A percentile compares a stretch with the other conserved stretches of the same genome.
These are phyloP conservation scores for Rhimphoctona megacephalus DNA, from an alignment of 2,888 invertebrate genomes.

Conservation along the genomic window DNA sequence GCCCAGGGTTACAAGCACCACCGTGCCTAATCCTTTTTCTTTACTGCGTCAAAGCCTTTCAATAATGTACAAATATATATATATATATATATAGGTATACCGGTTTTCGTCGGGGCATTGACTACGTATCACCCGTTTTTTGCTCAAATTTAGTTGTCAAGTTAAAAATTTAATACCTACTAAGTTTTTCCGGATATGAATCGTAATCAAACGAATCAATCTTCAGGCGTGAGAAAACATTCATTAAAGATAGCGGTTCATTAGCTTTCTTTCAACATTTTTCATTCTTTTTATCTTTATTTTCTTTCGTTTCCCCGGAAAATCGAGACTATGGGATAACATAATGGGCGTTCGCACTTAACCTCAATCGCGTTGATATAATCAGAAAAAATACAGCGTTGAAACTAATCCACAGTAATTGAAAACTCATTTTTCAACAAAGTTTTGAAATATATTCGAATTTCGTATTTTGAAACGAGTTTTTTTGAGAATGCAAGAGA, in stretches of 20 bases:
- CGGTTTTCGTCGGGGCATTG: slow-evolving; percentile 2
- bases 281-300: not conserved
- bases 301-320: not conserved
- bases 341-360: not conserved
- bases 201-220: slow-evolving; percentile 25
- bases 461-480: not conserved
- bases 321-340: not conserved
- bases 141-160: slow-evolving; percentile 29
- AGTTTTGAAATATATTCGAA: not conserved
- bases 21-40: slow-evolving; percentile 27
- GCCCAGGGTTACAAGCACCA: slow-evolving; percentile 8
- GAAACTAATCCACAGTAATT: not conserved
- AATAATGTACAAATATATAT: not conserved
- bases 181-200: slow-evolving; percentile 29
- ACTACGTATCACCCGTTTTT: slow-evolving; percentile 1
- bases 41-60: slow-evolving; percentile 1
- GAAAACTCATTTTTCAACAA: not conserved
- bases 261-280: not conserved
- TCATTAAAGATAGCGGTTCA: not conserved
- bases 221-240: slow-evolving; percentile 23
- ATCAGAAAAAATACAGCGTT: not conserved
- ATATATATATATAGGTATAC: not conserved
- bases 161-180: not conserved
- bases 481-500: too few relatives aligned
- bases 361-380: not conserved